Conservation (phyloP, 2,888 invertebrate genomes). For the Limulus polyphemus region DNA sequence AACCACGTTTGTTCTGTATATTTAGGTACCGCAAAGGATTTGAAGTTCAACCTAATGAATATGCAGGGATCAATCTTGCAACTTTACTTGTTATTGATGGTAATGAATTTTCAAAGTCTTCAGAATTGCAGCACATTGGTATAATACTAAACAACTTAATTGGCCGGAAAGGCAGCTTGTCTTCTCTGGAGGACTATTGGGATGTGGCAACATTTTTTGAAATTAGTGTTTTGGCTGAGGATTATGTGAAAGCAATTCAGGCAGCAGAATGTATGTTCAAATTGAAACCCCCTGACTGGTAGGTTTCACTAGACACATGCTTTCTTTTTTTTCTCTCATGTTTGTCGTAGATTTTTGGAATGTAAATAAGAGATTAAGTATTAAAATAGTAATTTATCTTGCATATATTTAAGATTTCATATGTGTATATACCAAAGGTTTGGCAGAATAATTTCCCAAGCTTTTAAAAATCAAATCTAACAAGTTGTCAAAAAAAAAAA, state of each 20-base stretch:
- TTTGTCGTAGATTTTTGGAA: neutral
- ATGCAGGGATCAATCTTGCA: conserved; percentile 96
- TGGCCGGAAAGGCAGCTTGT: conserved; percentile 90
- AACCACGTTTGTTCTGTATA: neutral
- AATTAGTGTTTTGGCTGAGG: conserved; percentile 92
- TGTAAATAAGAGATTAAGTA: neutral
- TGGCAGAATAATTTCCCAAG: too few species aligned
- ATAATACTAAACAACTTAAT: conserved; percentile 93
- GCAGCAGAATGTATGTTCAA: conserved; percentile 59
- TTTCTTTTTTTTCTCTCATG: neutral
- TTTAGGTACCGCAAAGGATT: conserved; percentile 77
- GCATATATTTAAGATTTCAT: too few species aligned
- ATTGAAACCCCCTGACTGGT: conserved; percentile 44
- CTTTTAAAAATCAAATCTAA: too few species aligned
- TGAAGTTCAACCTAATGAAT: conserved; percentile 96
- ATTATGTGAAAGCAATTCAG: conserved; percentile 85
- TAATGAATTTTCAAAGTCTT: conserved; percentile 81
- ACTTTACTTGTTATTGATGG: conserved; percentile 93
- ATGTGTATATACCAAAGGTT: too few species aligned
- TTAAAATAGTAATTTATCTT: too few species aligned
- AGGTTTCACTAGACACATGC: neutral
- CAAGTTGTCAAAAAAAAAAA: too few species aligned
- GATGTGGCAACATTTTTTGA: conserved; percentile 98
- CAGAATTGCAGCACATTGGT: conserved; percentile 81
- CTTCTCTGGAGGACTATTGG: conserved; percentile 92